phyloP scores from a whole-genome alignment of 2,888 invertebrate genomes.

The Drosophila conformis region DNA sequence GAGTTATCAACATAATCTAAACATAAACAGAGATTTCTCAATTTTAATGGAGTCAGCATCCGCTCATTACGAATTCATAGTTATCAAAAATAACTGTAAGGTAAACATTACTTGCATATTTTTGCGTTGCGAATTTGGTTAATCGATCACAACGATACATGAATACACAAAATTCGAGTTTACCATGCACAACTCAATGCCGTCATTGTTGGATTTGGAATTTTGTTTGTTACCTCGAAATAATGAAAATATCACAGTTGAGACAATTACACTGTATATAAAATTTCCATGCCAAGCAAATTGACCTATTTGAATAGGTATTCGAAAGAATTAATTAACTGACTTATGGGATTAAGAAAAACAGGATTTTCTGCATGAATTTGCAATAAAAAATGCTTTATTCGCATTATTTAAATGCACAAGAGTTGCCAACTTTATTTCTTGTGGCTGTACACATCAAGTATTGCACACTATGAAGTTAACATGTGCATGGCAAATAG shows the following conservation, averaged over 20 bases:
- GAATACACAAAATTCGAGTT: constrained; percentile 50
- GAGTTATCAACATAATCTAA: constrained; percentile 20
- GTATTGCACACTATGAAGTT: constrained; percentile 15
- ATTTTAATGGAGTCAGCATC: constrained; percentile 5
- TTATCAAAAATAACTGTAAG: constrained; percentile 23
- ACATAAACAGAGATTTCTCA: constrained; percentile 21
- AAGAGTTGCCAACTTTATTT: constrained; percentile 32
- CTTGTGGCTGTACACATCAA: constrained; percentile 17
- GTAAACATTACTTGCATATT: constrained; percentile 17
- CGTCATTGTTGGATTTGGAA: constrained; percentile 26
- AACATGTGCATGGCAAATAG: constrained; percentile 31
- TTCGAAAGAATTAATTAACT: constrained; percentile 1
- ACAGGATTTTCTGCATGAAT: constrained; percentile 19
- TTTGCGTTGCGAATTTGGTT: constrained; percentile 53
- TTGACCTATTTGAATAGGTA: constrained; percentile 10
- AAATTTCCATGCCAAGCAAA: not conserved
- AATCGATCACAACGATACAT: constrained; percentile 64
- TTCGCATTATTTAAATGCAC: constrained; percentile 25
- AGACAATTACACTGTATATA: constrained; percentile 12
- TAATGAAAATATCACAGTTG: constrained; percentile 25
- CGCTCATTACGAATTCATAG: constrained; percentile 12
- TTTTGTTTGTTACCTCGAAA: constrained; percentile 42
- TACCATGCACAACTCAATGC: constrained; percentile 52
- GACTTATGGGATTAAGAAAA: constrained; percentile 23
- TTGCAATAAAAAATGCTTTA: constrained; percentile 18